Evolutionary conservation across 2,888 invertebrate species (phyloP), one percentile per base, ranked within the genome.

Genomic region (Julus scandinavius): DNA sequence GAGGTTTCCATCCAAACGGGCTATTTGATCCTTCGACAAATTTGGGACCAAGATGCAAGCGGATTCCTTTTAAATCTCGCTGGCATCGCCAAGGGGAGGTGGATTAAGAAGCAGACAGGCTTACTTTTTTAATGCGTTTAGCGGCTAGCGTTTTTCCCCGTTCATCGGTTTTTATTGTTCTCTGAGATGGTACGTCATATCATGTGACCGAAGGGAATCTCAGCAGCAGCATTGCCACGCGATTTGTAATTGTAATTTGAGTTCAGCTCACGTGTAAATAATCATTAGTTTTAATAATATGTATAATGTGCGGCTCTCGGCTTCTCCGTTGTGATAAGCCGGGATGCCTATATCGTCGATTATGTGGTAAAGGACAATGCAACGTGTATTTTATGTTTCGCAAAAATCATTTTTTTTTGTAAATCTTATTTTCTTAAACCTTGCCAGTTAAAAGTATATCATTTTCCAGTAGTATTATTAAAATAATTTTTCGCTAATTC

Each of bases 221-320:
- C 85, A 85, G 85, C 85, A 85, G 40, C 40, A 85, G 45, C 85
- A 85, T 85, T 85, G 85, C 85, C 85, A 85, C 40, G 17, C 83
- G 40, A 45, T 41, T 86, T 86, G 20, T 45, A 41, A 29, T 20
- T 41, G 45, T 41, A 41, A 41, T 86, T 86, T 20, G 45, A 50
- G 38, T 50, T 86, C 86, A n/a, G n/a, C 45, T 86, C 49, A 50
- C 50, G 38, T 86, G 86, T 86, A 86, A 86, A 86, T 86, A 86
- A 86, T 86, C 50, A 86, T 45, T 86, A 86, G 86, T 86, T 38
- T 50, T 86, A 86, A 86, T 45, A 86, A 49, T 86, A 5, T 13
- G 38, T 41, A 85, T 85, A 49, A 85, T n/a, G 40, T n/a, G 40
- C n/a, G n/a, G 85, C 85, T 85, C 85, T 85, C 85, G n/a, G 40